These are phyloP conservation scores for Listronotus oregonensis DNA, from an alignment of 1,140 invertebrate genomes.

Conservation along the genomic window DNA sequence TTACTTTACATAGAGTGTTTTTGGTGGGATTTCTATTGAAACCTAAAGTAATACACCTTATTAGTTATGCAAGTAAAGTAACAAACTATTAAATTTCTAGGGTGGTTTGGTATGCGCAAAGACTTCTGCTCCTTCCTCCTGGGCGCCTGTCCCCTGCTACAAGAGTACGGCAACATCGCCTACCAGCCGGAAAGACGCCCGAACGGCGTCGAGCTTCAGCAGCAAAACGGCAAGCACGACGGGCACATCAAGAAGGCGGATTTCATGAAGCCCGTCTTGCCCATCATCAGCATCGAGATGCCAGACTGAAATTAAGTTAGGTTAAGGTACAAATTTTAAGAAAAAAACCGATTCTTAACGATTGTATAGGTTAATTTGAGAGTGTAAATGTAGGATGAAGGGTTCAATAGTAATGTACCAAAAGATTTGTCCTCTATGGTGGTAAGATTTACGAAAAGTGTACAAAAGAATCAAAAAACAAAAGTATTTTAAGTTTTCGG, in stretches of 20 bases:
- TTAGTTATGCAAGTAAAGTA: too few relatives aligned
- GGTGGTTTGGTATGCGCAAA: slow-evolving; percentile 99
- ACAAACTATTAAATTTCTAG: too few relatives aligned
- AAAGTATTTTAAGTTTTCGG: too few relatives aligned
- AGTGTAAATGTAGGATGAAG: too few relatives aligned
- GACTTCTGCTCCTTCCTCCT: slow-evolving; percentile 96
- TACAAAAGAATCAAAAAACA: too few relatives aligned
- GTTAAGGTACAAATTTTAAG: slow-evolving; percentile 8
- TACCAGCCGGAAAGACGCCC: slow-evolving; percentile 74
- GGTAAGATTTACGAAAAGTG: too few relatives aligned
- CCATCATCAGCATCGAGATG: slow-evolving; percentile 85
- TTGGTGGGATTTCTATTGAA: too few relatives aligned
- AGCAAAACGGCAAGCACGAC: slow-evolving; percentile 65
- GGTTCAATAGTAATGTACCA: too few relatives aligned
- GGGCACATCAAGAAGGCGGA: slow-evolving; percentile 73
- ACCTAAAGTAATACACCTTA: too few relatives aligned
- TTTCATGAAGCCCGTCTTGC: slow-evolving; percentile 80
- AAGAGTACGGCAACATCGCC: slow-evolving; percentile 98
- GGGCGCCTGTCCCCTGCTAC: slow-evolving; percentile 88
- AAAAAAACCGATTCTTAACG: background rate
- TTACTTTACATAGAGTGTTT: too few relatives aligned
- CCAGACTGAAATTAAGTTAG: slow-evolving; percentile 70
- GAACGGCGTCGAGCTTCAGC: slow-evolving; percentile 60
- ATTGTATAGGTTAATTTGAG: too few relatives aligned
- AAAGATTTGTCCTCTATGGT: too few relatives aligned